These are phyloP conservation scores for Linepithema humile DNA, from an alignment of 1,140 invertebrate genomes.

Conservation along the genomic window DNA sequence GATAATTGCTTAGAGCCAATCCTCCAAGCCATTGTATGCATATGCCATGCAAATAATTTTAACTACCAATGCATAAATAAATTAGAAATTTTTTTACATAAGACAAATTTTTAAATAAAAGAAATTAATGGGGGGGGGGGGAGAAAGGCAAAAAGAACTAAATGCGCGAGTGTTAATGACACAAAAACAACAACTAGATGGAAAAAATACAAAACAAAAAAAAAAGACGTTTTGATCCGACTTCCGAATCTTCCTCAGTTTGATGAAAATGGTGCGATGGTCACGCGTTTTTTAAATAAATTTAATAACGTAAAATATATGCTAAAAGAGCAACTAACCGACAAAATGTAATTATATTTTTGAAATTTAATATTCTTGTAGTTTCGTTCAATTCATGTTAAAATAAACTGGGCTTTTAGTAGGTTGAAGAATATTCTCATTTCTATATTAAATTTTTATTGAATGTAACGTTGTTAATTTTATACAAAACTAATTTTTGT, in stretches of 20 bases:
- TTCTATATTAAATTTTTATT: not conserved
- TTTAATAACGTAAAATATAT: not conserved
- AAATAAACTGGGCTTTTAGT: not conserved
- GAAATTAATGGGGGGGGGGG: too few species aligned
- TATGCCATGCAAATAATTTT: constrained; percentile 8
- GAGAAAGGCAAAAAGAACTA: too few species aligned
- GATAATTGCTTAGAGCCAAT: not conserved
- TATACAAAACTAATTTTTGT: too few species aligned
- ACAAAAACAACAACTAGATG: too few species aligned
- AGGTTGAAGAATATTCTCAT: not conserved
- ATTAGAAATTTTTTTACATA: not conserved
- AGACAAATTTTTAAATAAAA: not conserved
- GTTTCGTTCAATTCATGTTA: not conserved
- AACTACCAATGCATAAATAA: constrained; percentile 3
- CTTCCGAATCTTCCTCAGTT: too few species aligned
- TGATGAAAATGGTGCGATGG: too few species aligned
- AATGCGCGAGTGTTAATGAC: too few species aligned
- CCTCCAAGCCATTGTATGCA: constrained; percentile 5
- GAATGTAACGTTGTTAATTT: too few species aligned
- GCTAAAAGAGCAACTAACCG: not conserved
- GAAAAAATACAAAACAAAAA: too few species aligned
- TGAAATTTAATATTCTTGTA: not conserved
- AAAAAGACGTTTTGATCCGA: too few species aligned
- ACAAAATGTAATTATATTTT: constrained; percentile 5
- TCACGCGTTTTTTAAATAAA: not conserved